Evolutionary conservation across 2,888 invertebrate genomes (phyloP).

Genomic region (Conistra vaccinii): DNA sequence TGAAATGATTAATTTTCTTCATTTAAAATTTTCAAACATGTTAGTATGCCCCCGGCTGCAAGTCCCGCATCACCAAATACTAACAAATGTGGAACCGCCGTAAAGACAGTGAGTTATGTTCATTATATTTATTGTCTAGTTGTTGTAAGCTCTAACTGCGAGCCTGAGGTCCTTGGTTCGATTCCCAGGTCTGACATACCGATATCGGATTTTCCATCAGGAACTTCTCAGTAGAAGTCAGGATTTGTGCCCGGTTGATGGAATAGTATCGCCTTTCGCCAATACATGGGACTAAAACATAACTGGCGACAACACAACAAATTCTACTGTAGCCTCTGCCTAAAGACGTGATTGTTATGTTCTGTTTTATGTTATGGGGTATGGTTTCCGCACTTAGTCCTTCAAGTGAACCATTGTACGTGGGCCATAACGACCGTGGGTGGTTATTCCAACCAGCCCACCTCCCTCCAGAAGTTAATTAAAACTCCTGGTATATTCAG

Average conservation of each 20-base stretch:
- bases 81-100: slow-evolving; percentile 14
- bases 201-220: background rate
- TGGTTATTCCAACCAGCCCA: no score
- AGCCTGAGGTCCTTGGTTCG: background rate
- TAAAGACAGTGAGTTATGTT: slow-evolving; percentile 6
- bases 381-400: no score
- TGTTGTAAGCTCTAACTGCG: background rate
- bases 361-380: no score
- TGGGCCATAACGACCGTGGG: no score
- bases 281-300: background rate
- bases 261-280: background rate
- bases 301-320: no score
- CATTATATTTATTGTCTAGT: background rate
- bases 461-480: no score
- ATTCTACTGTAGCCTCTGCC: no score
- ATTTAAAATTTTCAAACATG: background rate
- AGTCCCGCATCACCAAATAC: background rate
- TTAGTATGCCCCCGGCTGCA: background rate
- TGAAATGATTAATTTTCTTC: background rate
- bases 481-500: no score
- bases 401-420: no score
- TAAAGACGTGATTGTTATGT: no score
- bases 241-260: background rate
- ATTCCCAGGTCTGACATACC: background rate
- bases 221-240: background rate